Conservation (phyloP, 2,888 invertebrate genomes). For the Ariolimax columbianus region DNA sequence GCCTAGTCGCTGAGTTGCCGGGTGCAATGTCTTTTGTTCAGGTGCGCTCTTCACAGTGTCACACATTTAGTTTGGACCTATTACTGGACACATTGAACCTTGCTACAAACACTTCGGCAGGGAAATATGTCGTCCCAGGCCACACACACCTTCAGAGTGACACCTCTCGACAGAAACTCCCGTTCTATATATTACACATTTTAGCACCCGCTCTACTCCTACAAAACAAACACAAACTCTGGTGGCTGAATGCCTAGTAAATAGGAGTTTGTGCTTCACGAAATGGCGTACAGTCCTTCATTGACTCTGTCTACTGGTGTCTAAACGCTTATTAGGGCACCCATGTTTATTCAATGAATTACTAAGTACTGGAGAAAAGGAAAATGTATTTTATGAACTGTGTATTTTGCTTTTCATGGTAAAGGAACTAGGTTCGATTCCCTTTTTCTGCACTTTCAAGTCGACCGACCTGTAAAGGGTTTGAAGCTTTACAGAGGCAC, state of each 20-base stretch:
- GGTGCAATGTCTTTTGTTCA: slow-evolving; percentile 8
- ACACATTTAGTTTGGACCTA: not conserved
- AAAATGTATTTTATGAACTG: no score
- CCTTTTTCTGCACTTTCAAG: no score
- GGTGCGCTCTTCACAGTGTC: not conserved
- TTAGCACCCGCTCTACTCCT: not conserved
- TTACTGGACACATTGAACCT: slow-evolving; percentile 2
- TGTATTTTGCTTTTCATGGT: no score
- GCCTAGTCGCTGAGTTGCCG: slow-evolving; percentile 39
- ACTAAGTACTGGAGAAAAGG: no score
- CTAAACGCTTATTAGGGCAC: not conserved
- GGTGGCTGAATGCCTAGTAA: not conserved
- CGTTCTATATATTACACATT: not conserved
- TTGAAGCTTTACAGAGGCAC: no score
- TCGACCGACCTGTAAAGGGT: no score
- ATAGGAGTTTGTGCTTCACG: not conserved
- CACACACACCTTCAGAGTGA: slow-evolving; percentile 29
- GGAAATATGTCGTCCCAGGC: slow-evolving; percentile 38
- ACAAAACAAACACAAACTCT: not conserved
- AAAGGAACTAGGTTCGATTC: no score
- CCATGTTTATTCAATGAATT: not conserved
- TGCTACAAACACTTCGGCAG: slow-evolving; percentile 5
- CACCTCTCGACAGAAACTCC: slow-evolving; percentile 25
- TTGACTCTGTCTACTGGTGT: not conserved
- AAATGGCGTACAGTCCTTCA: not conserved